phyloP scores from a whole-genome alignment of 2,113 vertebrate genomes.

The Antigone vipio region DNA sequence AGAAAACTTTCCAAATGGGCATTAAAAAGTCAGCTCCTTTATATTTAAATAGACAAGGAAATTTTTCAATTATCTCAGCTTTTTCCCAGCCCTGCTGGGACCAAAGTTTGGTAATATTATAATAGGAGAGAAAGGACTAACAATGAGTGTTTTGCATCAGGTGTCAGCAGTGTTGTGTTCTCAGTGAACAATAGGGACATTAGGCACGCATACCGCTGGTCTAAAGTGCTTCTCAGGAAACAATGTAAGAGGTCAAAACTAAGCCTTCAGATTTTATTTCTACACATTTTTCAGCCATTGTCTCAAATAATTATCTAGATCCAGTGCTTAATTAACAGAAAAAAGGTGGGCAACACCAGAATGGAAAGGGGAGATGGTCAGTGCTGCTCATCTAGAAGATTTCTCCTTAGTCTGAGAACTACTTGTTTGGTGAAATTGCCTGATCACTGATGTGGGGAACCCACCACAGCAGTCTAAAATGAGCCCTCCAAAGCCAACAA shows the following conservation, averaged over 20 bases:
- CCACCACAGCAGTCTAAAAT: background rate
- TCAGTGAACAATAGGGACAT: background rate
- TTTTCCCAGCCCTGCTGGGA: background rate
- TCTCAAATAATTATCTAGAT: background rate
- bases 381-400: background rate
- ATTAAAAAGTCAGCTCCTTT: background rate
- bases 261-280: background rate
- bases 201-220: fast-evolving
- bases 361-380: background rate
- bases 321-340: background rate
- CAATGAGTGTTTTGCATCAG: background rate
- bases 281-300: background rate
- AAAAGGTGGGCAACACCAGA: background rate
- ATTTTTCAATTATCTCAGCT: background rate
- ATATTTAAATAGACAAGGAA: background rate
- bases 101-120: background rate
- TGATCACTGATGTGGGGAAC: background rate
- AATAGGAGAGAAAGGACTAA: background rate
- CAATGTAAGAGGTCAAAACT: background rate
- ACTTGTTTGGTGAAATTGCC: background rate
- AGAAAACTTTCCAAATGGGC: background rate
- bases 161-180: background rate
- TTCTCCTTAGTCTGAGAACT: background rate
- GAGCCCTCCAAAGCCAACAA: background rate
- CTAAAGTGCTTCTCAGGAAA: background rate